Evolutionary conservation across 1,140 invertebrate species (phyloP).

Genomic region (Saccostrea echinata): DNA sequence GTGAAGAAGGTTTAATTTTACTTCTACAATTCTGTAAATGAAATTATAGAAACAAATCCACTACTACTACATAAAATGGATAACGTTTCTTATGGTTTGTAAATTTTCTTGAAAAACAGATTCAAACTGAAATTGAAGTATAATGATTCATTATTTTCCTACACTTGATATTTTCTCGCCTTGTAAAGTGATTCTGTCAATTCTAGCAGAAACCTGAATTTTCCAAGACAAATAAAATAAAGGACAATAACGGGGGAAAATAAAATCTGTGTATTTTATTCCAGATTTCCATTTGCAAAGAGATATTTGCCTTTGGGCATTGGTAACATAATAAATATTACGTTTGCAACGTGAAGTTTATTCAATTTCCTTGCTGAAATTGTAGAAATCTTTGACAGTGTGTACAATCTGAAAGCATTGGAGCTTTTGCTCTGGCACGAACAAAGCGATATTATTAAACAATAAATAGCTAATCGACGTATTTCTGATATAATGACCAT

Average conservation of each 20-base stretch:
- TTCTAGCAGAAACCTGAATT: background rate
- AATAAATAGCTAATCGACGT: slow-evolving; percentile 26
- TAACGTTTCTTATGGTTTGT: too few relatives aligned
- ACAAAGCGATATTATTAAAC: background rate
- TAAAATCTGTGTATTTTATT: background rate
- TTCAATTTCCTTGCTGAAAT: background rate
- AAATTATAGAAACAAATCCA: too few relatives aligned
- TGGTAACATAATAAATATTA: background rate
- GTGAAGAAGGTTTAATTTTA: too few relatives aligned
- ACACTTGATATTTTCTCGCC: too few relatives aligned
- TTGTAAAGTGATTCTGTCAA: too few relatives aligned
- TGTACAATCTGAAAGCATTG: background rate
- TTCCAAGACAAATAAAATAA: background rate
- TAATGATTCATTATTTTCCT: too few relatives aligned
- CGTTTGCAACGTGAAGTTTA: background rate
- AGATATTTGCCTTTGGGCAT: background rate
- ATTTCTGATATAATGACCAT: slow-evolving; percentile 1
- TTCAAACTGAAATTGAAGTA: too few relatives aligned
- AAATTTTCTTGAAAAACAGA: too few relatives aligned
- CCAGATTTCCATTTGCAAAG: background rate
- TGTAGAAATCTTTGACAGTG: background rate
- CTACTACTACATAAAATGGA: too few relatives aligned
- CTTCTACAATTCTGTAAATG: too few relatives aligned
- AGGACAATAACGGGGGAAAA: background rate
- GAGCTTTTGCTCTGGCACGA: background rate